These are phyloP conservation scores for Aromia moschata DNA, from an alignment of 2,888 invertebrate species.

Conservation along the genomic window DNA sequence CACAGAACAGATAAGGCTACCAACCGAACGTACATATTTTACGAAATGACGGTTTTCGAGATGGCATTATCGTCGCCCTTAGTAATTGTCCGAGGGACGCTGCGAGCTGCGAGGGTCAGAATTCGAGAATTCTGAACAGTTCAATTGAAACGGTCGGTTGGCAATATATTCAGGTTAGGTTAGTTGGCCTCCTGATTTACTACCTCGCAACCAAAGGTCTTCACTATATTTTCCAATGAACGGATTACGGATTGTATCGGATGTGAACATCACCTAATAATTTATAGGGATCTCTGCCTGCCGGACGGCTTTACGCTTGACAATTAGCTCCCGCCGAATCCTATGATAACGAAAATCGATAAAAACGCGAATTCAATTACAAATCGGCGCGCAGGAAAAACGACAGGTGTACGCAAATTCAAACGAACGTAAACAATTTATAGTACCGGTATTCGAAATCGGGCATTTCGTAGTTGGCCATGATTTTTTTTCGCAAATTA, in stretches of 20 bases:
- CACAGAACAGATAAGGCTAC: no score
- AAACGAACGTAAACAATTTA: no score
- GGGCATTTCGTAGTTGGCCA: no score
- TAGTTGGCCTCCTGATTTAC: constrained; percentile 52
- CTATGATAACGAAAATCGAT: constrained; percentile 16
- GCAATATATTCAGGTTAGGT: constrained; percentile 54
- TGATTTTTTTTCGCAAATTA: no score
- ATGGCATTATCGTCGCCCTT: not conserved
- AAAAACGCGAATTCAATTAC: constrained; percentile 22
- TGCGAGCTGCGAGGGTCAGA: constrained; percentile 9
- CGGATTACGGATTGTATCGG: constrained; percentile 47
- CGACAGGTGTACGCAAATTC: no score
- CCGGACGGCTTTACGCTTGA: constrained; percentile 17
- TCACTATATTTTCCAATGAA: constrained; percentile 55
- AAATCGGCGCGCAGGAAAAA: constrained; percentile 8
- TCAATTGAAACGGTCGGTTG: constrained; percentile 23
- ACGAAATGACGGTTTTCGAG: no score
- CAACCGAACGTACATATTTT: no score
- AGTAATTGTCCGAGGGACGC: constrained; percentile 11
- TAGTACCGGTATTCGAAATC: no score
- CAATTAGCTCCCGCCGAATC: constrained; percentile 21
- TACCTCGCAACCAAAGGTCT: constrained; percentile 50
- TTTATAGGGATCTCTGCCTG: constrained; percentile 32
- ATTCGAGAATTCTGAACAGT: constrained; percentile 17
- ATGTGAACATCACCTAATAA: constrained; percentile 42